Evolutionary conservation across 2,113 vertebrate genomes (phyloP).

Genomic region (Myodes glareolus): DNA sequence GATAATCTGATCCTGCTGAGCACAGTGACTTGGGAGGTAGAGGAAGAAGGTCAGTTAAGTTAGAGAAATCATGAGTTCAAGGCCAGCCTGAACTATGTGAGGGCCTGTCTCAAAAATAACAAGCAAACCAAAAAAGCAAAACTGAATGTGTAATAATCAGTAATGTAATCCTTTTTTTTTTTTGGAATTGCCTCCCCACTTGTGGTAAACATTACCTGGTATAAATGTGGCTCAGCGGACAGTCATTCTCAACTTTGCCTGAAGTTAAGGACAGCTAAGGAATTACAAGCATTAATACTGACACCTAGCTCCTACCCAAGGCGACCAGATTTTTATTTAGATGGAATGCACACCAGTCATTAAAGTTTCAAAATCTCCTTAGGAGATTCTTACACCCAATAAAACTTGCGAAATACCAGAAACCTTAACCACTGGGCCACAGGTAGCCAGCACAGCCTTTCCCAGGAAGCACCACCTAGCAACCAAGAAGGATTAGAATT

Average conservation of each 20-base stretch:
- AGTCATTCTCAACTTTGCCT: background rate
- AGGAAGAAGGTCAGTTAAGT: background rate
- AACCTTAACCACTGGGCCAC: background rate
- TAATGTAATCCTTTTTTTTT: background rate
- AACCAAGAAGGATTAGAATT: background rate
- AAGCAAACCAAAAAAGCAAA: background rate
- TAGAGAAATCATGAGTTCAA: background rate
- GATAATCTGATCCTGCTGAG: background rate
- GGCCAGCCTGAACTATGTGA: background rate
- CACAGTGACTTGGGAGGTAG: background rate
- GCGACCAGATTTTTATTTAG: background rate
- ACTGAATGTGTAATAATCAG: background rate
- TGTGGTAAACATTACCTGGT: background rate
- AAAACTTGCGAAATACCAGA: background rate
- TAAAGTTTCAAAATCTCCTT: background rate
- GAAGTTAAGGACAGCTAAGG: background rate
- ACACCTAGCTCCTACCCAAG: background rate
- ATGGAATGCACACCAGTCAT: background rate
- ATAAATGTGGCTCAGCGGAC: background rate
- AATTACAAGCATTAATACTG: background rate
- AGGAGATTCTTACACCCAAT: background rate
- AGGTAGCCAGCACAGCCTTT: too few species aligned
- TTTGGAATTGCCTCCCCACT: background rate
- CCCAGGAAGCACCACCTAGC: background rate
- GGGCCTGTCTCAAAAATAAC: background rate